Evolutionary conservation across 2,113 vertebrate genomes (phyloP).

Genomic region (Ageneiosus marmoratus): DNA sequence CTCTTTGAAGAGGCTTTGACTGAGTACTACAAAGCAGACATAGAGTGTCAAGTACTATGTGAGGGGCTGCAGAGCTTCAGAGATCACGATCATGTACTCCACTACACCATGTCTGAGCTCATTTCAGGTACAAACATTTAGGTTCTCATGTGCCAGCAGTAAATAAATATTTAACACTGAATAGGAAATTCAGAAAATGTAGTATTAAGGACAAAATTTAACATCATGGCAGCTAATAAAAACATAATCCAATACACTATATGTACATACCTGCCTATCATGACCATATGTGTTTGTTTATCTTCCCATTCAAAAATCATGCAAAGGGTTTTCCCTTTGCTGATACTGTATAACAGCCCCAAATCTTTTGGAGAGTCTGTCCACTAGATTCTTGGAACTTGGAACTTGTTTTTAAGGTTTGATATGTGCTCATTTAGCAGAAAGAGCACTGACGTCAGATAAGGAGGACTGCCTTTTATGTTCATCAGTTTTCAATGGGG

Average conservation of each 20-base stretch:
- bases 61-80: conserved; percentile 86
- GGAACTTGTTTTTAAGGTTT: background rate
- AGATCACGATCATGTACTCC: conserved; percentile 80
- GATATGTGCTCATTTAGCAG: background rate
- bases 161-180: too few species aligned
- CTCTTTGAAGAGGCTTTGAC: conserved; percentile 83
- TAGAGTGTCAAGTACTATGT: conserved; percentile 84
- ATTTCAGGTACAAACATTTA: conserved; percentile 82
- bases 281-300: background rate
- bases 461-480: background rate
- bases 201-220: too few species aligned
- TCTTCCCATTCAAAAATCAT: background rate
- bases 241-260: background rate
- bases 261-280: background rate
- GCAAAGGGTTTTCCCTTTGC: background rate
- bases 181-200: too few species aligned
- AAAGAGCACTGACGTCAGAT: background rate
- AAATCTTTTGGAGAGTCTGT: background rate
- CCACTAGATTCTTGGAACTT: background rate
- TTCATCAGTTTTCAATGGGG: background rate
- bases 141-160: background rate
- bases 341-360: background rate
- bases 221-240: too few species aligned
- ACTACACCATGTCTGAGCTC: conserved; percentile 84
- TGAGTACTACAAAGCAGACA: conserved; percentile 84